Base-by-base conservation (phyloP, 2,888 invertebrate species). In the Eupithecia vulgata region DNA sequence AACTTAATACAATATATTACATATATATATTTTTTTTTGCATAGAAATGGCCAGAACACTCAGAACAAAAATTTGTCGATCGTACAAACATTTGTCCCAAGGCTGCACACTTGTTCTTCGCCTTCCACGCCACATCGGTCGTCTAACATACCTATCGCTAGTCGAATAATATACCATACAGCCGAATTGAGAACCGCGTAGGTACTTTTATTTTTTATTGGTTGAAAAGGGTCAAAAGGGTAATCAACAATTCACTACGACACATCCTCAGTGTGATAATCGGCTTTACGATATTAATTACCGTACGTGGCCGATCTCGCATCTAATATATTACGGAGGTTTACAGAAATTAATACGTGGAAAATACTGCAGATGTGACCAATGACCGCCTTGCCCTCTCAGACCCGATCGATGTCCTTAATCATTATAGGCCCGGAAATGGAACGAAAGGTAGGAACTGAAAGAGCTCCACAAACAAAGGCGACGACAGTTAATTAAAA, bases 341-440 rank as follows among this genome's bases (percentile, higher is more conserved):
- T 72, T 70, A 64, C 70, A 73, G 81, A 75, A 80, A 79, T 82
- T 81, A 81, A 84, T 84, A 83, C 81, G 79, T 76, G 78, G 78
- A 80, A 85, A 83, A 85, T 86, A 84, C 86, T 77, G 80, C 81
- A 82, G 80, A 85, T 80, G 81, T 81, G 80, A 76, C 81, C 80
- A 78, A 80, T 81, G 81, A 81, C 80, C 81, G 80, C 66, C 80
- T n/a, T 78, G 84, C 79, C 80, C 80, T 78, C 74, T 64, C 79
- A 77, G 84, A 87, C 85, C 84, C 87, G 88, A 91, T 90, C 91
- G 86, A 91, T 89, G 90, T 87, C 88, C 21, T 35, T 37, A 64
- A 64, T n/a, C 62, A 78, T 88, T 88, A 88, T 87, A 83, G 85
- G 83, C 81, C 84, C 84, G 82, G 86, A 87, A 87, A 86, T 85